Evolutionary conservation across 2,113 vertebrate species (phyloP), one percentile per base, ranked within the genome.

Genomic region (Peromyscus polionotus): DNA sequence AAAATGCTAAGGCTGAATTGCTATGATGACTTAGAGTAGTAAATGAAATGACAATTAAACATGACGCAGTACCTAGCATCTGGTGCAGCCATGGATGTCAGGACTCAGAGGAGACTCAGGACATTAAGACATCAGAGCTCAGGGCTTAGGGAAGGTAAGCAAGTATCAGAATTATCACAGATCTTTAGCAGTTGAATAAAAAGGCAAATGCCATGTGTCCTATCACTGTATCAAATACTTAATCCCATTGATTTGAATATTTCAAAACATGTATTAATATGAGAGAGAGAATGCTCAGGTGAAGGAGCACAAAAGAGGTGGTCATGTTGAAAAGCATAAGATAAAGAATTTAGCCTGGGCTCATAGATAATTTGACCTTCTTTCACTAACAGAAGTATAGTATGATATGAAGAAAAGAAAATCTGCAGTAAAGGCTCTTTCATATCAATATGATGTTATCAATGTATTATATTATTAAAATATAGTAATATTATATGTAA

Each of bases 31-130:
- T 79, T 14, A 59, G 48, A 72, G 42, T 12, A 61, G 57, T 61
- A 94, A 77, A 91, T 84, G 42, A 95, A 45, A 75, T 28, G 73
- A 81, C 75, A 48, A 67, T 42, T 9, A 70, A 75, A 88, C 33
- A 5, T 39, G 59, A 86, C 13, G 10, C 2, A 67, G 20, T 42
- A 22, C 19, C 6, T 57, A 68, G n/a, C 26, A 89, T 84, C 24
- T 90, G 26, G 24, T 39, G 7, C 88, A 39, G 63, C 5, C 73
- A 48, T 14, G n/a, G 39, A 57, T 90, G 4, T 42, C 42, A 90
- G 42, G 85, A 90, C 1, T 61, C 14, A 88, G 89, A 61, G 26
- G 13, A 96, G n/a, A 91, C 93, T 88, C 13, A 81, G 68, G 28
- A 9, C 57, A 84, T n/a, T 65, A 48, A 16, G n/a, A 93, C 79